A percentile compares a stretch with the other conserved stretches of the same genome.
Conservation (phyloP, 2,113 vertebrate genomes). For the Sarotherodon lohbergeri region DNA sequence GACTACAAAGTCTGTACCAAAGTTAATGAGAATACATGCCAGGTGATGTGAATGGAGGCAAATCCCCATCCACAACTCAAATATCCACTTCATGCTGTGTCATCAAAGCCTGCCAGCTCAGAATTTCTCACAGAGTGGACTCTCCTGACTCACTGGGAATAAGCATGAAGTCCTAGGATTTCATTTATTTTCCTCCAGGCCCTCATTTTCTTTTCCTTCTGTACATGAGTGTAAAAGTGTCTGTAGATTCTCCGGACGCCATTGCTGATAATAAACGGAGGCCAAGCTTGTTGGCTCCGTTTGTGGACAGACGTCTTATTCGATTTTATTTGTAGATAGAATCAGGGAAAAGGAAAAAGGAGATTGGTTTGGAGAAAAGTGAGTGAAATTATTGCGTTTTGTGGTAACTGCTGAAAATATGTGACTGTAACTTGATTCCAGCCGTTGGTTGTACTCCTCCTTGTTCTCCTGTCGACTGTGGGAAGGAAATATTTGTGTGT, state of each 20-base stretch:
- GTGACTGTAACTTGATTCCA: background rate
- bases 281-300: background rate
- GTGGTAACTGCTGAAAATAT: background rate
- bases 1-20: background rate
- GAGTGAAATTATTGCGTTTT: background rate
- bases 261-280: background rate
- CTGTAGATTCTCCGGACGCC: background rate
- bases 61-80: background rate
- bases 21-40: background rate
- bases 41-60: background rate
- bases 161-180: background rate
- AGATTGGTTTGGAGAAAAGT: background rate
- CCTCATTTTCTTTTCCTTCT: background rate
- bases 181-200: background rate
- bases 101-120: background rate
- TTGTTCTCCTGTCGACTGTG: background rate
- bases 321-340: accelerated
- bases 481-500: background rate
- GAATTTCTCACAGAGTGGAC: background rate
- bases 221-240: accelerated
- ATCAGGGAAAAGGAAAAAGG: background rate
- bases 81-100: background rate
- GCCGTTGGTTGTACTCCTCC: background rate
- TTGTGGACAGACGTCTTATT: background rate
- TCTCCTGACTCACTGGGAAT: background rate